Percentiles rank a stretch among this genome's conserved stretches.
Conservation (phyloP, 2,797 vertebrate genomes). For the Clarias fuscus region DNA sequence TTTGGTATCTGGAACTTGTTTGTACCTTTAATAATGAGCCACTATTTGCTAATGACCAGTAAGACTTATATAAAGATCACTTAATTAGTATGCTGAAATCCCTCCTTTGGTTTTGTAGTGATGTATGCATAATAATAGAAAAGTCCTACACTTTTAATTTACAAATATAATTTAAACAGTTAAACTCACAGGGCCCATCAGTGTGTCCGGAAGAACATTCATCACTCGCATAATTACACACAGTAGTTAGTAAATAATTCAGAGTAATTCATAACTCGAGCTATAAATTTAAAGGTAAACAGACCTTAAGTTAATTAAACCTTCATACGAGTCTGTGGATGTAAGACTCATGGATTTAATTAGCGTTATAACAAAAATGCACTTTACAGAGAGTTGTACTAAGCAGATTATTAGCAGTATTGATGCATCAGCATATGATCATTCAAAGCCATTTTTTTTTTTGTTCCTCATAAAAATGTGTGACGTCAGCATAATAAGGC, state of each 20-base stretch:
- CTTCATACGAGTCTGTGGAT: slow-evolving; percentile 12
- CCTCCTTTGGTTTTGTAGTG: background rate
- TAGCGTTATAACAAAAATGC: background rate
- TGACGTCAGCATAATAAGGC: background rate
- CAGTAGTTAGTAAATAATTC: slow-evolving; percentile 16
- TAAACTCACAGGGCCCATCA: background rate
- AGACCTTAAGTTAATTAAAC: slow-evolving; percentile 20
- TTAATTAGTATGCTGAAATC: background rate
- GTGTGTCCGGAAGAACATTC: background rate
- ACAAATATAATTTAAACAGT: background rate
- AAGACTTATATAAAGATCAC: no score
- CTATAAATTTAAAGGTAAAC: slow-evolving; percentile 18
- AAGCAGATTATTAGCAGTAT: slow-evolving; percentile 1
- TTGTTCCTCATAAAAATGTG: background rate
- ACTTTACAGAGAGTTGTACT: background rate
- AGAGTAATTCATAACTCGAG: background rate
- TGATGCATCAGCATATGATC: background rate
- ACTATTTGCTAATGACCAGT: background rate
- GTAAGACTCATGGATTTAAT: background rate
- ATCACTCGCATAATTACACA: slow-evolving; percentile 18
- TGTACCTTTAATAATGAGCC: background rate
- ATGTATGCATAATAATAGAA: background rate
- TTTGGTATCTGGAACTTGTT: background rate
- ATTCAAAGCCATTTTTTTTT: background rate
- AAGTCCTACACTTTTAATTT: background rate